Conservation (phyloP, 2,113 vertebrate genomes). For the Lampris incognitus region DNA sequence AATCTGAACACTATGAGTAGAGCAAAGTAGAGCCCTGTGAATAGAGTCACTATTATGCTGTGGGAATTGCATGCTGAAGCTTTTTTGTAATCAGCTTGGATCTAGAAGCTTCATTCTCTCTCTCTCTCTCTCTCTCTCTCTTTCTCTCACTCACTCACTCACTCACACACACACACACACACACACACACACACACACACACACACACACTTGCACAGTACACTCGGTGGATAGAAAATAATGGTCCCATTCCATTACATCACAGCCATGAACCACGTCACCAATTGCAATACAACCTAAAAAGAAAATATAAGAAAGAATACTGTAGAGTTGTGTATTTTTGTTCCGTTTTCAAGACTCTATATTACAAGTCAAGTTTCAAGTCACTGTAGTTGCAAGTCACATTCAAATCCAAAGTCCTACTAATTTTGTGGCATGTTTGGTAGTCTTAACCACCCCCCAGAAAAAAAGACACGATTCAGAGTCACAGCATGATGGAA, state of each 20-base stretch:
- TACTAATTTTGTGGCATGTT: background rate
- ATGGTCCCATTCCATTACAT: no score
- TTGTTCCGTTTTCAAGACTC: background rate
- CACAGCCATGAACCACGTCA: no score
- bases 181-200: slow-evolving; percentile 4
- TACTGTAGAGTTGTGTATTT: background rate
- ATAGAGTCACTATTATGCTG: background rate
- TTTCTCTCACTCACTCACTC: no score
- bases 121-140: no score
- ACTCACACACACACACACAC: slow-evolving; percentile 10
- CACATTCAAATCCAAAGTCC: background rate
- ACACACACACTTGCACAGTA: background rate
- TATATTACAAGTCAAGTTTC: background rate
- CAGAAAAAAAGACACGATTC: background rate
- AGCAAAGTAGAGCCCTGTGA: no score
- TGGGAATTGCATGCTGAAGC: background rate
- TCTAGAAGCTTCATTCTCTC: background rate
- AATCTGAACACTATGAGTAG: no score
- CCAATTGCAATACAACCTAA: no score
- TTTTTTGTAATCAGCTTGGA: background rate
- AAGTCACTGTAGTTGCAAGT: background rate
- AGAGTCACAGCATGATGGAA: background rate
- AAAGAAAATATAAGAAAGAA: background rate
- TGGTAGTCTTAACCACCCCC: background rate
- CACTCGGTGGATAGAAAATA: no score